Percentiles rank a stretch among this genome's conserved stretches.
Evolutionary conservation across 2,888 invertebrate species (phyloP).

Genomic region (Agrilus cyanescens): DNA sequence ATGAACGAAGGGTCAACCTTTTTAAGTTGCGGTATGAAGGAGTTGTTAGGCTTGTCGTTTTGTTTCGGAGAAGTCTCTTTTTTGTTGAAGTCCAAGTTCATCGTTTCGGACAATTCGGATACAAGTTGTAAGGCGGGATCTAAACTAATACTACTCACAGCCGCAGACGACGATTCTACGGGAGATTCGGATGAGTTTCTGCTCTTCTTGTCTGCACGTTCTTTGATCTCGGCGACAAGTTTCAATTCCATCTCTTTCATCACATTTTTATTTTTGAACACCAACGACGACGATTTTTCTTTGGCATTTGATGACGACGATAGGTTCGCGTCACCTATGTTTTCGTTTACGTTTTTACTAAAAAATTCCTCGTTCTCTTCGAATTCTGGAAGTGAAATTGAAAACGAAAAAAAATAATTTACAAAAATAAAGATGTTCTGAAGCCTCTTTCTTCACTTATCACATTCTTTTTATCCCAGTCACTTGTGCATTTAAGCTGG

Average conservation of each 20-base stretch:
- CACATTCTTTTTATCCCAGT: too few relatives aligned
- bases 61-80: constrained; percentile 8
- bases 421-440: too few relatives aligned
- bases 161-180: constrained; percentile 28
- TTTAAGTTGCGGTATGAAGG: constrained; percentile 58
- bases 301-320: constrained; percentile 14
- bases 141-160: constrained; percentile 42
- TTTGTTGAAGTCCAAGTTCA: constrained; percentile 47
- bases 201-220: constrained; percentile 56
- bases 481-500: too few relatives aligned
- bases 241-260: constrained; percentile 79
- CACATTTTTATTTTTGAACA: constrained; percentile 41
- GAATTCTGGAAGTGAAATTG: too few relatives aligned
- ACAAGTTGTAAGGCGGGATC: constrained; percentile 74
- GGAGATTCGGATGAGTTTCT: constrained; percentile 44
- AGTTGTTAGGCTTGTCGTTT: constrained; percentile 38
- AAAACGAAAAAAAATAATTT: too few relatives aligned
- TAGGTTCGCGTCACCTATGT: neutral
- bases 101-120: constrained; percentile 73
- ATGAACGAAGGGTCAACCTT: constrained; percentile 55
- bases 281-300: constrained; percentile 31
- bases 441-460: too few relatives aligned
- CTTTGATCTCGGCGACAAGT: constrained; percentile 73
- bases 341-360: too few relatives aligned
- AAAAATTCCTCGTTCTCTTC: too few relatives aligned